phyloP scores from a whole-genome alignment of 2,888 invertebrate genomes.

The Pseudanteris insignis region DNA sequence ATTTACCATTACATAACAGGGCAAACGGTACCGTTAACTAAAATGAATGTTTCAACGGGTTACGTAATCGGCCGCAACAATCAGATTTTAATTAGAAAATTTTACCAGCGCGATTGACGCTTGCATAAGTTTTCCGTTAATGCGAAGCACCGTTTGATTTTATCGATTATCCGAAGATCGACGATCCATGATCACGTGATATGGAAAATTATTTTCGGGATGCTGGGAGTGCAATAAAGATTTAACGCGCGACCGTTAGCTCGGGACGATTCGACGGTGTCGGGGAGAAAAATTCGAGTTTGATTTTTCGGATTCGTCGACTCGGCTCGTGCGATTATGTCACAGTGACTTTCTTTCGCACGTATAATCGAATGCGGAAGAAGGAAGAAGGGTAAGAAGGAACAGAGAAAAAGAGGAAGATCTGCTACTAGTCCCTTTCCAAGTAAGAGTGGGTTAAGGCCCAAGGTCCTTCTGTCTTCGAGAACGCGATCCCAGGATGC shows the following conservation, averaged over 20 bases:
- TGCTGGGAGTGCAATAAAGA: too few species aligned
- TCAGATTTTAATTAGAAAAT: conserved; percentile 25
- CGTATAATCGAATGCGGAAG: conserved; percentile 48
- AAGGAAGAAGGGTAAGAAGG: conserved; percentile 44
- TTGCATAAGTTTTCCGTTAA: too few species aligned
- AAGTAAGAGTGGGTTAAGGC: conserved; percentile 64
- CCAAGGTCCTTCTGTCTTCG: conserved; percentile 59
- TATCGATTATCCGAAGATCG: too few species aligned
- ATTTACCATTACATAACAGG: conserved; percentile 27
- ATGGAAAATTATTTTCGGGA: too few species aligned
- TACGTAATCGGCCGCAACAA: conserved; percentile 22
- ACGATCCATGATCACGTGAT: too few species aligned
- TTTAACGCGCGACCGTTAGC: not conserved
- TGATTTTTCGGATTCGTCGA: too few species aligned
- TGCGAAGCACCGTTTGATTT: too few species aligned
- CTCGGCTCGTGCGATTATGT: too few species aligned
- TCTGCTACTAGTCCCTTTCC: conserved; percentile 58
- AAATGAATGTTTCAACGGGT: conserved; percentile 21
- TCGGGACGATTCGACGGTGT: not conserved
- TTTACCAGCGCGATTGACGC: too few species aligned
- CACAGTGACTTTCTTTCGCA: conserved; percentile 35
- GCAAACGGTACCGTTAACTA: conserved; percentile 26
- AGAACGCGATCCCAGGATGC: conserved; percentile 45
- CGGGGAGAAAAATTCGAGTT: too few species aligned
- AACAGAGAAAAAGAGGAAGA: conserved; percentile 41